phyloP scores from a whole-genome alignment of 2,113 vertebrate genomes.

The Solenodon paradoxus region DNA sequence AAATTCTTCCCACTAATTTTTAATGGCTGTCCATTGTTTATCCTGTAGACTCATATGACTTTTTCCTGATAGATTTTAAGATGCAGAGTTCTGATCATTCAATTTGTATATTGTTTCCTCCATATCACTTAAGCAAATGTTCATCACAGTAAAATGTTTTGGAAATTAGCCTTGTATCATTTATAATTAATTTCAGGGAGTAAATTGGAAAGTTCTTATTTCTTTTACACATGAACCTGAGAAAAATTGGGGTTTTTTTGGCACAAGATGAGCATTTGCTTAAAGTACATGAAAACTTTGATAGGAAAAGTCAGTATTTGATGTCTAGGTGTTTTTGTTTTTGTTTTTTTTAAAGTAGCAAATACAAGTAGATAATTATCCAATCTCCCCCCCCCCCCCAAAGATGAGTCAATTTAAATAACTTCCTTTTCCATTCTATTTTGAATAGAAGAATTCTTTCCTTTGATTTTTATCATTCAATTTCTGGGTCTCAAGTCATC shows the following conservation, averaged over 20 bases:
- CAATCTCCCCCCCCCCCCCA: background rate
- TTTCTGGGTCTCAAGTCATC: conserved; percentile 23
- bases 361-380: background rate
- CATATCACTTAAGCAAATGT: background rate
- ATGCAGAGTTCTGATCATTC: background rate
- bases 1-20: background rate
- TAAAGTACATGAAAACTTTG: background rate
- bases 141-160: background rate
- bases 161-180: conserved; percentile 29
- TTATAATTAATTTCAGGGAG: conserved; percentile 18
- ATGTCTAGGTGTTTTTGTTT: background rate
- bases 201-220: background rate
- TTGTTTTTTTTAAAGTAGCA: background rate
- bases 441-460: background rate
- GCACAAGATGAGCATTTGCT: background rate
- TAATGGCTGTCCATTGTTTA: background rate
- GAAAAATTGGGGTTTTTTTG: conserved; percentile 1
- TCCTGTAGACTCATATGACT: background rate
- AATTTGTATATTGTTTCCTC: background rate
- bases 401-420: background rate
- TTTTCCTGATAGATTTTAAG: background rate
- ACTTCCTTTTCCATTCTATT: conserved; percentile 13
- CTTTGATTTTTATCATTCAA: background rate
- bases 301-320: conserved; percentile 30
- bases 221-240: background rate